Evolutionary conservation across 2,113 vertebrate genomes (phyloP).

Genomic region (Tupaia chinensis): DNA sequence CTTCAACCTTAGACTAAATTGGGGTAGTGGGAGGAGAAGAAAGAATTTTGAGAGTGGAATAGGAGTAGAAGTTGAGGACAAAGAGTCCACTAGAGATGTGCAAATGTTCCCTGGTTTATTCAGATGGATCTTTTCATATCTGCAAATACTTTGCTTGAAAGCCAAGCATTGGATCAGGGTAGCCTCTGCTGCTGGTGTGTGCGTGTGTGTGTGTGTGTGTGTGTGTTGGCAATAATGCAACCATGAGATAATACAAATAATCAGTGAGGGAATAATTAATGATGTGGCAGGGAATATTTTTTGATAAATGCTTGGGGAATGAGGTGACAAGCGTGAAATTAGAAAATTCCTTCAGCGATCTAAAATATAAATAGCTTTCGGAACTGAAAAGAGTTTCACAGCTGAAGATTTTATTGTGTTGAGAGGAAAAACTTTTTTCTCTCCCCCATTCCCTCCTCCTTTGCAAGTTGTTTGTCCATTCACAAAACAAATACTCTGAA

Average conservation of each 20-base stretch:
- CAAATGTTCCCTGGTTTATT: constrained; percentile 61
- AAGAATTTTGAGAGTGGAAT: constrained; percentile 1
- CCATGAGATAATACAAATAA: constrained; percentile 85
- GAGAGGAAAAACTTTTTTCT: constrained; percentile 90
- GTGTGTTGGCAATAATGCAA: constrained; percentile 38
- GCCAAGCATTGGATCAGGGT: background rate
- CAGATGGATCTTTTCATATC: constrained; percentile 60
- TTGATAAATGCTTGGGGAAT: constrained; percentile 89
- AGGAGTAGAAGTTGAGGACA: constrained; percentile 63
- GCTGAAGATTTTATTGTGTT: constrained; percentile 92
- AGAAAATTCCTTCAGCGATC: constrained; percentile 90
- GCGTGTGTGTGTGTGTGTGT: constrained; percentile 8
- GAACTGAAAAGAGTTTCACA: constrained; percentile 91
- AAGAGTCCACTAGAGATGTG: constrained; percentile 34
- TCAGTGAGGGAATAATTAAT: constrained; percentile 85
- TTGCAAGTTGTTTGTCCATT: constrained; percentile 91
- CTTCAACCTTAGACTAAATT: constrained; percentile 33
- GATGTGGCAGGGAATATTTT: constrained; percentile 87
- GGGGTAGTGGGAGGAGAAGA: background rate
- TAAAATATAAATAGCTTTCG: constrained; percentile 91
- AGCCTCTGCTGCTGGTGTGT: constrained; percentile 35
- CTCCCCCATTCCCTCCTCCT: constrained; percentile 87
- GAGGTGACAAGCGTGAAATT: constrained; percentile 92
- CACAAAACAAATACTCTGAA: constrained; percentile 91
- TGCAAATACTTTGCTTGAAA: constrained; percentile 42